Evolutionary conservation across 2,888 invertebrate genomes (phyloP).

Genomic region (Drosophila kambysellisi): DNA sequence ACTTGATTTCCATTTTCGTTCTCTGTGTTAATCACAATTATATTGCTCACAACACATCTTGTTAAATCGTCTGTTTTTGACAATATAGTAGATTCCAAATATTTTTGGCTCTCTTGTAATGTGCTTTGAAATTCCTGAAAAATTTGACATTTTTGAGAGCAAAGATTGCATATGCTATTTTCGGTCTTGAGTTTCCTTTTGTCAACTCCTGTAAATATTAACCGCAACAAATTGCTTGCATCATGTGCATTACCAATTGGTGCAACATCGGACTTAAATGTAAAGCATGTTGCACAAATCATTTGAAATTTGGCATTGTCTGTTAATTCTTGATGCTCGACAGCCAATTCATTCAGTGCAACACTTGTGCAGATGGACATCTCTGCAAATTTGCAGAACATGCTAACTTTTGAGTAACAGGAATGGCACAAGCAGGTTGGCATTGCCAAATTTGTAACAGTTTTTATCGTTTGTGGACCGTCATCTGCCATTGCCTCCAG

Average conservation of each 20-base stretch:
- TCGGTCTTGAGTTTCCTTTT: background rate
- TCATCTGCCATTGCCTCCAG: conserved; percentile 19
- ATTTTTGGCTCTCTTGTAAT: conserved; percentile 32
- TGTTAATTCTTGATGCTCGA: conserved; percentile 2
- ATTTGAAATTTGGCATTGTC: conserved; percentile 6
- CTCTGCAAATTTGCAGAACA: conserved; percentile 47
- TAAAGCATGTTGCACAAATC: conserved; percentile 44
- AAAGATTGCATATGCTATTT: conserved; percentile 30
- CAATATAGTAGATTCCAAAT: conserved; percentile 29
- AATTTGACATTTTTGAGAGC: conserved; percentile 30
- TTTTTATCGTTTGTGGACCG: background rate
- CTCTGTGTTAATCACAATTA: background rate
- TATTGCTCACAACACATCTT: background rate
- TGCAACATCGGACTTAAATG: conserved; percentile 1
- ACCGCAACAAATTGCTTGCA: conserved; percentile 15
- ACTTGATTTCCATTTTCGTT: conserved; percentile 1
- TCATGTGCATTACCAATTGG: background rate
- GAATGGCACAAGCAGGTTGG: conserved; percentile 29
- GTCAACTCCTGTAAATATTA: conserved; percentile 27
- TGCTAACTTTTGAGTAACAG: conserved; percentile 32
- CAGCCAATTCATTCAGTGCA: conserved; percentile 30
- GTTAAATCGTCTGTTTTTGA: background rate
- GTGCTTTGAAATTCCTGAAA: conserved; percentile 39
- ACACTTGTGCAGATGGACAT: conserved; percentile 33
- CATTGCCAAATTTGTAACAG: conserved; percentile 9